Percentiles rank a stretch among this genome's conserved stretches.
These are phyloP conservation scores for Onthophagus sagittarius DNA, from an alignment of 2,888 invertebrate species.

Conservation along the genomic window DNA sequence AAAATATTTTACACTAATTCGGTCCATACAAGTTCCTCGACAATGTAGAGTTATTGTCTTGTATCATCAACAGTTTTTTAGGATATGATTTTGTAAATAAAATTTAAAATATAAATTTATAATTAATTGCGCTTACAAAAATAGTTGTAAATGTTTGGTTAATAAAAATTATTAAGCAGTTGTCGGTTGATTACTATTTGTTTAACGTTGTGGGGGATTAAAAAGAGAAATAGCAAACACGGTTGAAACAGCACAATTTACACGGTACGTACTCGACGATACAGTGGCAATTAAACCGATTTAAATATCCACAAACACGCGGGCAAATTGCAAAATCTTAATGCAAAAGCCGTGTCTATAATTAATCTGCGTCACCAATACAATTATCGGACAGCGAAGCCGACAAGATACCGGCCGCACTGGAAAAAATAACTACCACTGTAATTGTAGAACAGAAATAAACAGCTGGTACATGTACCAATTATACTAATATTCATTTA, in stretches of 20 bases:
- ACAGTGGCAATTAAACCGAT: background rate
- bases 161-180: no score
- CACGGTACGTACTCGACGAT: background rate
- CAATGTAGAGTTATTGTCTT: no score
- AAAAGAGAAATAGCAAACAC: background rate
- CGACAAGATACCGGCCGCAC: background rate
- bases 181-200: background rate
- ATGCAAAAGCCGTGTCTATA: background rate
- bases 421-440: background rate
- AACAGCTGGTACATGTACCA: background rate
- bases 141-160: no score
- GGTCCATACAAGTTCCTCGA: no score
- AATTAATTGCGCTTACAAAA: no score
- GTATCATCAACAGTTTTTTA: no score
- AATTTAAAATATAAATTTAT: no score
- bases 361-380: background rate
- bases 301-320: background rate
- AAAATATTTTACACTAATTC: no score
- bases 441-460: background rate
- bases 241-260: background rate
- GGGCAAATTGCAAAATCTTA: background rate
- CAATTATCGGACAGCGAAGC: background rate
- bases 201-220: background rate
- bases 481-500: background rate
- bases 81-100: no score